Evolutionary conservation across 2,888 invertebrate genomes (phyloP).

Genomic region (Neuroscelio doddi): DNA sequence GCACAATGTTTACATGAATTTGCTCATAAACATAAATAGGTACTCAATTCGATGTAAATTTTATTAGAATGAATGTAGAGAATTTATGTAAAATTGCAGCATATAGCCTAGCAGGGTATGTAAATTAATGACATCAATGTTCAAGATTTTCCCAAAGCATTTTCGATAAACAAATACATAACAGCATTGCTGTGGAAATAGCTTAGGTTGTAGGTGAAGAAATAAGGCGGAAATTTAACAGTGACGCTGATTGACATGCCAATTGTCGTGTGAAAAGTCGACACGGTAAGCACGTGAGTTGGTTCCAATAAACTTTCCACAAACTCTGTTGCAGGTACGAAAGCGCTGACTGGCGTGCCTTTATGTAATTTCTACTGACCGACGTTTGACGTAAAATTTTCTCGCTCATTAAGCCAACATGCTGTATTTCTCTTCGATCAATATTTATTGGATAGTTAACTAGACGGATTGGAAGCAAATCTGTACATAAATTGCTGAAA

Average conservation of each 20-base stretch:
- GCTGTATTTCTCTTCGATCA: conserved; percentile 10
- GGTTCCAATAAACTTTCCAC: conserved; percentile 30
- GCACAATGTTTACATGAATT: too few species aligned
- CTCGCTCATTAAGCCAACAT: conserved; percentile 29
- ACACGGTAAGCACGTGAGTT: conserved; percentile 22
- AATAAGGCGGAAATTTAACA: conserved; percentile 31
- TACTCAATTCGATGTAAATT: too few species aligned
- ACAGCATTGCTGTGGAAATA: too few species aligned
- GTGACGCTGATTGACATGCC: conserved; percentile 43
- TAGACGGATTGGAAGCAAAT: conserved; percentile 3
- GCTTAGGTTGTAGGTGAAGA: conserved; percentile 13
- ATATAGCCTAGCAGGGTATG: too few species aligned
- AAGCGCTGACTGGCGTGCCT: conserved; percentile 45
- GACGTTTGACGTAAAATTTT: conserved; percentile 34
- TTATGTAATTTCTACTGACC: conserved; percentile 14
- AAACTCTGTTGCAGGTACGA: conserved; percentile 10
- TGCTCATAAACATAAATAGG: too few species aligned
- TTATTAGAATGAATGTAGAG: too few species aligned
- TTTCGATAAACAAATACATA: too few species aligned
- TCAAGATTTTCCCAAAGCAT: too few species aligned
- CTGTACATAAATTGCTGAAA: background rate
- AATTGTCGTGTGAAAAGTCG: conserved; percentile 48
- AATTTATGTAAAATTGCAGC: too few species aligned
- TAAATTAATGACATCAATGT: too few species aligned
- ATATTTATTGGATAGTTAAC: conserved; percentile 19